A percentile compares a stretch with the other conserved stretches of the same genome.
These are phyloP conservation scores for Gryllus bimaculatus DNA, from an alignment of 1,140 invertebrate species.

Conservation along the genomic window DNA sequence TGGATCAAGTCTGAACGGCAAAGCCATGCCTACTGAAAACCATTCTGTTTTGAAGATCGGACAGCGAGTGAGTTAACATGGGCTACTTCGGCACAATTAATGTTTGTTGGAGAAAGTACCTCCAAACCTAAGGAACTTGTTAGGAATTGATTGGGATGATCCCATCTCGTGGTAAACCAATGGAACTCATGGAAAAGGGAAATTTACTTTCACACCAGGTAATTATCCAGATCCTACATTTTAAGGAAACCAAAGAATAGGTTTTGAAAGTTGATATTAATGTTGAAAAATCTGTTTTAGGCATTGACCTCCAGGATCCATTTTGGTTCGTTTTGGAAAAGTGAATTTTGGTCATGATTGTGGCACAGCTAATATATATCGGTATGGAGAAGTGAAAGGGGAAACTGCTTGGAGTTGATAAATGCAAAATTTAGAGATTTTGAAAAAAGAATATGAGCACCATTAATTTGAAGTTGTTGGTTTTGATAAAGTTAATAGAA, in stretches of 20 bases:
- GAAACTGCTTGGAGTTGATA: constrained; percentile 44
- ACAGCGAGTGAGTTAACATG: constrained; percentile 41
- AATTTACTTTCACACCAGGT: constrained; percentile 74
- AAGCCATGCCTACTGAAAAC: neutral
- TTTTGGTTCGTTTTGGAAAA: constrained; percentile 77
- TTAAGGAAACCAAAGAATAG: neutral
- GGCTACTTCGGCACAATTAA: constrained; percentile 45
- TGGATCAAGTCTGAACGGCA: neutral
- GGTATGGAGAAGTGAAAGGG: constrained; percentile 55
- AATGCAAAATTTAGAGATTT: constrained; percentile 47
- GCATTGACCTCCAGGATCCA: constrained; percentile 64
- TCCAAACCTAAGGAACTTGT: constrained; percentile 56
- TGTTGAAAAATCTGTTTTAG: constrained; percentile 30
- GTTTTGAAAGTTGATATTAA: neutral
- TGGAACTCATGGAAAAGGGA: constrained; percentile 69
- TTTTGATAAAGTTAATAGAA: constrained; percentile 72
- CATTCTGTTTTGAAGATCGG: constrained; percentile 33
- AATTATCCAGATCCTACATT: constrained; percentile 17
- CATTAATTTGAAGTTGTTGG: constrained; percentile 79
- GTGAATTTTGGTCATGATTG: constrained; percentile 57
- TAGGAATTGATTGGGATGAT: constrained; percentile 92
- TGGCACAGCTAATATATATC: constrained; percentile 57
- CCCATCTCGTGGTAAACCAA: constrained; percentile 74
- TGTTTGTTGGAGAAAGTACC: constrained; percentile 49
- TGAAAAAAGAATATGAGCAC: constrained; percentile 55